Evolutionary conservation across 2,888 invertebrate species (phyloP).

Genomic region (Epiblema foenella): DNA sequence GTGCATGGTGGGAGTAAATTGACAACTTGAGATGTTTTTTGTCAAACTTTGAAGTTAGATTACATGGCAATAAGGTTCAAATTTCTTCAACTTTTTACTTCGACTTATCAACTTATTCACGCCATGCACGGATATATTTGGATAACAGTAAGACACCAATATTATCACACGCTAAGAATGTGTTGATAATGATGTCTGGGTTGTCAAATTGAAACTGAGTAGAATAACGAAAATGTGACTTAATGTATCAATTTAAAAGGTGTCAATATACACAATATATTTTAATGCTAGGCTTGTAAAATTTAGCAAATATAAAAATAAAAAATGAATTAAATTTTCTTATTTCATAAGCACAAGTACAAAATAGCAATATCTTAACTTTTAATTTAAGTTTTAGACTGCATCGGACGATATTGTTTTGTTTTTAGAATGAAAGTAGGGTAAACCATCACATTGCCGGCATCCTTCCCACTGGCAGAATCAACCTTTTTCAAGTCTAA

Average conservation of each 20-base stretch:
- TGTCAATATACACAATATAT: slow-evolving; percentile 34
- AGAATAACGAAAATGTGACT: slow-evolving; percentile 40
- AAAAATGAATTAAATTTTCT: slow-evolving; percentile 17
- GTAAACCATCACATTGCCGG: not conserved
- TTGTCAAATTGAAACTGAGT: slow-evolving; percentile 16
- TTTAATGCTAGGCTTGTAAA: slow-evolving; percentile 36
- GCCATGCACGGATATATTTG: no score
- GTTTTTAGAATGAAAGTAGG: not conserved
- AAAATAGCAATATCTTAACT: slow-evolving; percentile 30
- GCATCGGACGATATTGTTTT: not conserved
- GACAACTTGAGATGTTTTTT: no score
- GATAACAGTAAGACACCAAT: not conserved
- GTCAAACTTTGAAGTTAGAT: no score
- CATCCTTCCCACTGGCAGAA: not conserved
- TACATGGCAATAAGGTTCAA: no score
- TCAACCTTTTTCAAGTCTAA: not conserved
- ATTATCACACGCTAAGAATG: not conserved
- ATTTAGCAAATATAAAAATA: slow-evolving; percentile 35
- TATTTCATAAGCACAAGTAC: slow-evolving; percentile 43
- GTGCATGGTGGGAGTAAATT: no score
- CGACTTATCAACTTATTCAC: no score
- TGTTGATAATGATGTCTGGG: not conserved
- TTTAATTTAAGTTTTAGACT: slow-evolving; percentile 27
- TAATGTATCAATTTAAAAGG: slow-evolving; percentile 37
- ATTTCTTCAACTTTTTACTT: no score